phyloP scores from a whole-genome alignment of 2,797 vertebrate species.

The Sebastes aleutianus region DNA sequence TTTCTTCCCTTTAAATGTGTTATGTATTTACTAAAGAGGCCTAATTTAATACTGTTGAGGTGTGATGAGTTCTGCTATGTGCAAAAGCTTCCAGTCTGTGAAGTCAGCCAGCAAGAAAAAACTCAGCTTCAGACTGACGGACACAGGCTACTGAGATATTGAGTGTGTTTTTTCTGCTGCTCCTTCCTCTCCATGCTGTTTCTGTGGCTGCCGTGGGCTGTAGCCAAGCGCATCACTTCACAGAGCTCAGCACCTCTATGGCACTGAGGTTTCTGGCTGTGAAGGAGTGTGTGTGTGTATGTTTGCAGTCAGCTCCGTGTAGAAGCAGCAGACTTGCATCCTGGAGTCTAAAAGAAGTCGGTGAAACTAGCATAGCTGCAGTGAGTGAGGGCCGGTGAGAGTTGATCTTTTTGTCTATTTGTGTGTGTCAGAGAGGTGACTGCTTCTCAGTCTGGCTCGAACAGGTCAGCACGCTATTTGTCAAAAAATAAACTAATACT shows the following conservation, averaged over 20 bases:
- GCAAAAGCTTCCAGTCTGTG: not conserved
- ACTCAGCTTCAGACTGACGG: conserved; percentile 18
- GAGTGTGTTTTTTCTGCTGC: conserved; percentile 35
- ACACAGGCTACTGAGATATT: conserved; percentile 32
- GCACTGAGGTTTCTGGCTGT: conserved; percentile 8
- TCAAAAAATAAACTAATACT: conserved; percentile 20
- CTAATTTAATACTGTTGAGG: not conserved
- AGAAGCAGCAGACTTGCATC: not conserved
- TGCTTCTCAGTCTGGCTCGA: not conserved
- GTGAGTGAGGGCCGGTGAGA: not conserved
- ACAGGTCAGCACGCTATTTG: conserved; percentile 22
- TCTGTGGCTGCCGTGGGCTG: conserved; percentile 16
- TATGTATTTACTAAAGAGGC: not conserved
- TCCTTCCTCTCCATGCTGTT: conserved; percentile 27
- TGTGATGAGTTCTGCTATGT: not conserved
- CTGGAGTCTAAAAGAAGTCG: not conserved
- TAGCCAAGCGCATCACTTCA: conserved; percentile 38
- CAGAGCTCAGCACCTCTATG: conserved; percentile 22
- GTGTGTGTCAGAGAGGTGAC: conserved; percentile 10
- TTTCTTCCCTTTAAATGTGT: not conserved
- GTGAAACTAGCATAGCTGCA: not conserved
- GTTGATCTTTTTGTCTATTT: not conserved
- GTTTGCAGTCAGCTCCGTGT: conserved; percentile 9
- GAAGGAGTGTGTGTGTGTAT: conserved; percentile 1
- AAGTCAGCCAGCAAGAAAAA: not conserved